Evolutionary conservation across 2,797 vertebrate genomes (phyloP).

Genomic region (Platalea minor): DNA sequence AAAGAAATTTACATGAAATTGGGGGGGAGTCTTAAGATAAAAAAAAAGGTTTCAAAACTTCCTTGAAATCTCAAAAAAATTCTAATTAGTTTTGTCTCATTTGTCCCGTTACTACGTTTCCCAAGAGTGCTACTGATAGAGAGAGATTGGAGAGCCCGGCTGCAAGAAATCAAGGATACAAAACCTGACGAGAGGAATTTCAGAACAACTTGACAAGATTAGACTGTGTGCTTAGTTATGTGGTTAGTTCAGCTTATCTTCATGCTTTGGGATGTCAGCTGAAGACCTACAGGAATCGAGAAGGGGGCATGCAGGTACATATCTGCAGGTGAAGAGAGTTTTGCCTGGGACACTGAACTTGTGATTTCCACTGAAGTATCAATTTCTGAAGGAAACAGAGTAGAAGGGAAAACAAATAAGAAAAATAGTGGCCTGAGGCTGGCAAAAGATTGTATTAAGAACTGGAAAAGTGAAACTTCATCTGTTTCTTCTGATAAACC

Average conservation of each 20-base stretch:
- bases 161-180: neutral
- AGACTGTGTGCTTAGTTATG: neutral
- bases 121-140: neutral
- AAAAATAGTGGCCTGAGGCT: neutral
- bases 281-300: fast-evolving
- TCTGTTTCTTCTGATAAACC: neutral
- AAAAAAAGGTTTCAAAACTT: neutral
- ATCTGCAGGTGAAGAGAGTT: neutral
- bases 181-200: neutral
- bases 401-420: neutral
- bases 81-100: neutral
- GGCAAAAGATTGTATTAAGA: neutral
- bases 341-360: neutral
- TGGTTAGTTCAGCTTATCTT: neutral
- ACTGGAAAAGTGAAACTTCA: neutral
- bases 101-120: neutral
- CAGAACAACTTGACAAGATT: neutral
- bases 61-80: neutral
- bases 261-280: neutral
- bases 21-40: neutral
- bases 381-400: neutral
- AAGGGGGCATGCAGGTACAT: too few relatives aligned
- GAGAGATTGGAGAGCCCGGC: neutral
- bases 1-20: neutral
- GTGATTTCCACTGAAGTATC: neutral